phyloP scores from a whole-genome alignment of 2,888 invertebrate genomes.

The Lasioglossum calceatum region DNA sequence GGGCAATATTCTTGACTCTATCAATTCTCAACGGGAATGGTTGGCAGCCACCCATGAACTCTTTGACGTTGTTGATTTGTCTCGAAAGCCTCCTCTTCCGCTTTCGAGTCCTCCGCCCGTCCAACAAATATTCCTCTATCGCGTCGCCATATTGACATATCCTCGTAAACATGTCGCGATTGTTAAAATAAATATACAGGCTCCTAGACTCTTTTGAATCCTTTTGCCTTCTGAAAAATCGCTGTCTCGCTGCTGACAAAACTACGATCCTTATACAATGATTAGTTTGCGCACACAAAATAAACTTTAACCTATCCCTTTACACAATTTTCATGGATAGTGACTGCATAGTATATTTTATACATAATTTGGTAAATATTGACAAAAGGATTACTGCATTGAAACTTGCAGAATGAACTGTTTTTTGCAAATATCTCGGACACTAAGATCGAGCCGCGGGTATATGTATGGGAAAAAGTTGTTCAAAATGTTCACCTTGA shows the following conservation, averaged over 20 bases:
- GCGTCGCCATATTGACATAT: neutral
- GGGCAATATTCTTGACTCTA: constrained; percentile 78
- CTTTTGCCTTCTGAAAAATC: neutral
- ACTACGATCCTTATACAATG: neutral
- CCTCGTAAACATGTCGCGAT: constrained; percentile 1
- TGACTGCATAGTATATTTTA: too few species aligned
- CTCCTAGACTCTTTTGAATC: neutral
- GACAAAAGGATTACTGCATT: too few species aligned
- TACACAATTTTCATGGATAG: too few species aligned
- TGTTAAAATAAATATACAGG: constrained; percentile 7
- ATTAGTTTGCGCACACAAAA: neutral
- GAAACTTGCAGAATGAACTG: too few species aligned
- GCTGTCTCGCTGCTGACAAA: neutral
- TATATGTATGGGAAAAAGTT: too few species aligned
- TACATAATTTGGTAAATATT: too few species aligned
- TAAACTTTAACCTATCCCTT: neutral
- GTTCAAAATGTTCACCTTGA: too few species aligned
- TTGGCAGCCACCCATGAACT: constrained; percentile 63
- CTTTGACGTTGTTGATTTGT: constrained; percentile 67
- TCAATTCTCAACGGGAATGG: constrained; percentile 76
- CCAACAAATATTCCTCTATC: constrained; percentile 23
- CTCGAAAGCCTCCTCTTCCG: constrained; percentile 46
- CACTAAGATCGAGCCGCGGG: too few species aligned
- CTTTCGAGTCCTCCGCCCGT: constrained; percentile 10
- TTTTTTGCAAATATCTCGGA: too few species aligned